Evolutionary conservation across 1,140 invertebrate species (phyloP), one percentile per base, ranked within the genome.

Genomic region (Belonocnema kinseyi): DNA sequence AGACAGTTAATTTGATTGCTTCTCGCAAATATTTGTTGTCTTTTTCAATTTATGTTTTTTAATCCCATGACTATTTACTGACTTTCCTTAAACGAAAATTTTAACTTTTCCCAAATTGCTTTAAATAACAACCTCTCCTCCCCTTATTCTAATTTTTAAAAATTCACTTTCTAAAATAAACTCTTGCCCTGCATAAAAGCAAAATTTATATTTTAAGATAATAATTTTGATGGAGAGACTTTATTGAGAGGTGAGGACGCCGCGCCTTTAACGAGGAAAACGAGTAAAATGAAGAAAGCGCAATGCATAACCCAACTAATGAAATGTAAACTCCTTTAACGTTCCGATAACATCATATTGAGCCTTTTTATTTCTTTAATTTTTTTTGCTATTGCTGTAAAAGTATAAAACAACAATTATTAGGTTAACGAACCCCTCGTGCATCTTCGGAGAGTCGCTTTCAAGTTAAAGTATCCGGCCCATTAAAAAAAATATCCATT

Each of bases 261-360:
- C 40, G 8, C 14, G 2, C 13, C 14, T 1, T 66, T 66, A 66
- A 66, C 14, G 33, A 66, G 61, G 61, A 40, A 40, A 4, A 33
- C 16, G n/a, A 66, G 13, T 66, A 40, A 66, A 66, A 66, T 1
- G 61, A 66, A 26, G 16, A 10, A 66, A 66, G 33, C 58, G 58
- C 21, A 61, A 61, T 40, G 61, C 61, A 66, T 66, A 73, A 56
- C 17, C 52, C 10, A 33, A 46, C 46, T 78, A 74, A 78, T 78
- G 77, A 74, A 78, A 78, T 51, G 71, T 61, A 78, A 78, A 78
- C 77, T 74, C 33, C 56, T 50, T 53, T 50, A 50, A 74, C 50
- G 72, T 71, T 74, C 14, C 71, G 66, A 73, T 73, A 77, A 73
- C 61, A 66, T 66, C 26, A 16, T 16, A 66, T 66, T 16, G 21